A percentile compares a stretch with the other conserved stretches of the same genome.
phyloP scores from a whole-genome alignment of 2,113 vertebrate genomes.

The Trachemys scripta region DNA sequence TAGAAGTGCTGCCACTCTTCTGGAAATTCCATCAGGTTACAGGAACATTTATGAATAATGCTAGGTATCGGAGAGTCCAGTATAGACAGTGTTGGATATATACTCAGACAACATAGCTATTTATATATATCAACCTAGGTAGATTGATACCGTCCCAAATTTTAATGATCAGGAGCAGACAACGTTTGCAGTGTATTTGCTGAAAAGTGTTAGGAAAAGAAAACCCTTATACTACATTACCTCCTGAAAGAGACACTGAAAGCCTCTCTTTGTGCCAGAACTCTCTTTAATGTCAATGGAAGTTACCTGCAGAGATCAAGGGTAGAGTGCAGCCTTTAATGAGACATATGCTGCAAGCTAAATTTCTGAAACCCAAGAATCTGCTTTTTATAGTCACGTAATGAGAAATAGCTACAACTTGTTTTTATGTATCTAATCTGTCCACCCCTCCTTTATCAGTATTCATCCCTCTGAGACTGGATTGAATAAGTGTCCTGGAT shows the following conservation, averaged over 20 bases:
- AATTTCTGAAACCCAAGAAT: background rate
- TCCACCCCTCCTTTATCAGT: background rate
- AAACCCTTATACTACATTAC: background rate
- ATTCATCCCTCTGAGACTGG: background rate
- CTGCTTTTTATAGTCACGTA: background rate
- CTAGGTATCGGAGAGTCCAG: constrained; percentile 7
- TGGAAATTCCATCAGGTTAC: background rate
- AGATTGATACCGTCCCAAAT: constrained; percentile 49
- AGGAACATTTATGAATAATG: constrained; percentile 38
- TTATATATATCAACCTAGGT: constrained; percentile 12
- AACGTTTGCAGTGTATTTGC: background rate
- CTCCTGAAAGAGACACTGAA: background rate
- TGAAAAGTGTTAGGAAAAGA: background rate
- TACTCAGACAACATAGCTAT: constrained; percentile 45
- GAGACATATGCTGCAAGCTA: background rate
- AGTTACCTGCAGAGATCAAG: background rate
- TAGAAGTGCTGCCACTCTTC: background rate
- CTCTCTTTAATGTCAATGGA: constrained; percentile 3
- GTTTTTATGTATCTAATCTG: background rate
- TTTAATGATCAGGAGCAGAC: constrained; percentile 28
- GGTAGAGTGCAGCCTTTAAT: background rate
- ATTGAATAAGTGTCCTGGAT: background rate
- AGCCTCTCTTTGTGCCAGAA: background rate
- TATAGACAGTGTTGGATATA: constrained; percentile 30
- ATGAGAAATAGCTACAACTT: background rate